Conservation (phyloP, 2,113 vertebrate species). For the Lipophrys pholis region DNA sequence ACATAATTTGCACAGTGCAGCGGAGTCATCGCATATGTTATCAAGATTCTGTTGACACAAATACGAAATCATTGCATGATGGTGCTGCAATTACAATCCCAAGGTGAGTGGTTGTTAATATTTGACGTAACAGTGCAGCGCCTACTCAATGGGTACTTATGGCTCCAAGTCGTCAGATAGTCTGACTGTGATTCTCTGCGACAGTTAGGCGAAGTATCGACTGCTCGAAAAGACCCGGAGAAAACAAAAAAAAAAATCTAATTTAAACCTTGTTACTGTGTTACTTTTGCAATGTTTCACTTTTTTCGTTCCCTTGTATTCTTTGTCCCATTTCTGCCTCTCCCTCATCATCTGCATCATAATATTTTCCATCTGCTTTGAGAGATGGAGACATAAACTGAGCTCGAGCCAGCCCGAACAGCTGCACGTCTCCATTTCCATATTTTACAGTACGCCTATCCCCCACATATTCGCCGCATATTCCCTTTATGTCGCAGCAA, state of each 20-base stretch:
- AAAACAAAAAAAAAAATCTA: conserved; percentile 19
- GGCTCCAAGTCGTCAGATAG: conserved; percentile 9
- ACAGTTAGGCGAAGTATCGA: conserved; percentile 31
- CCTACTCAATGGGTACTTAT: conserved; percentile 26
- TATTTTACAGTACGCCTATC: conserved; percentile 65
- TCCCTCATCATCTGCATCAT: conserved; percentile 69
- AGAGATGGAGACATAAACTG: conserved; percentile 71
- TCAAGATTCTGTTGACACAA: conserved; percentile 25
- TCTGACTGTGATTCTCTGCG: conserved; percentile 23
- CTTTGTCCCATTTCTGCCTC: conserved; percentile 28
- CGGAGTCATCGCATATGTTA: conserved; percentile 12
- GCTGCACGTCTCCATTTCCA: conserved; percentile 69
- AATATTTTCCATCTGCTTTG: conserved; percentile 77
- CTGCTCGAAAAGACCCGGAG: conserved; percentile 23
- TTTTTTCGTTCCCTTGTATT: conserved; percentile 31
- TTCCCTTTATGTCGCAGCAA: conserved; percentile 70
- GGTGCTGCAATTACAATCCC: conserved; percentile 26
- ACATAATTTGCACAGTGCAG: neutral
- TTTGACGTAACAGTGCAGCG: conserved; percentile 12
- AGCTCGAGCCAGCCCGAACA: conserved; percentile 62
- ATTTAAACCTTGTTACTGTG: conserved; percentile 1
- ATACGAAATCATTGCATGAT: conserved; percentile 30
- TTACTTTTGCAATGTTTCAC: conserved; percentile 26
- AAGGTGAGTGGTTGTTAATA: conserved; percentile 16
- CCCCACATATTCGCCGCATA: conserved; percentile 66